Conservation (phyloP, 2,113 vertebrate genomes). For the Actenoides hombroni region DNA sequence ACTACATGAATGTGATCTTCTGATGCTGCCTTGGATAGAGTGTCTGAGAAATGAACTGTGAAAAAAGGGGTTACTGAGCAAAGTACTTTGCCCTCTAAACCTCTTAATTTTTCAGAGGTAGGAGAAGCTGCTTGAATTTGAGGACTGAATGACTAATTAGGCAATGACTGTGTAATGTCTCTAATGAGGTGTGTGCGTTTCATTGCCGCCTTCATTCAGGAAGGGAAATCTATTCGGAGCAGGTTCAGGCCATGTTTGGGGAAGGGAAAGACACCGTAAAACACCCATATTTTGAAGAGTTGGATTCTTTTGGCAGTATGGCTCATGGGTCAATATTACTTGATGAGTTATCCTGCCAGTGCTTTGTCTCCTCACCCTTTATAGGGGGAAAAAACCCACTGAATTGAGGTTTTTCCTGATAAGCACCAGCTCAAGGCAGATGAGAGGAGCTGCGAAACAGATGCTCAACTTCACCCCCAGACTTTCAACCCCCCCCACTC, state of each 20-base stretch:
- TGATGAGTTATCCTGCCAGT: background rate
- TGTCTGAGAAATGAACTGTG: background rate
- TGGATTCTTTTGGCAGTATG: background rate
- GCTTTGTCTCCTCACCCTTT: background rate
- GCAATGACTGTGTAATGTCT: background rate
- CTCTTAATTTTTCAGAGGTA: background rate
- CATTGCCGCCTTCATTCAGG: background rate
- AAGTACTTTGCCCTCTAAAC: background rate
- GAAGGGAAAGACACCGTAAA: background rate
- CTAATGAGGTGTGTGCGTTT: no score
- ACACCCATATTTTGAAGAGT: background rate
- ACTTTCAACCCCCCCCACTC: rapidly evolving
- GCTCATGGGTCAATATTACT: background rate
- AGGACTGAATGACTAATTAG: background rate
- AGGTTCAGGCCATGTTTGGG: background rate
- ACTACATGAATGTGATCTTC: background rate
- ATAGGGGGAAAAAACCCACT: rapidly evolving
- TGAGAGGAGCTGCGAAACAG: rapidly evolving
- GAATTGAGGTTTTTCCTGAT: no score
- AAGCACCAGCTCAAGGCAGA: background rate
- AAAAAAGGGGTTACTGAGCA: background rate
- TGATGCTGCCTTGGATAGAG: background rate
- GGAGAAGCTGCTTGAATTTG: background rate
- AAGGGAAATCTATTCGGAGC: background rate
- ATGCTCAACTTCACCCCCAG: background rate